A percentile compares a stretch with the other conserved stretches of the same genome.
Evolutionary conservation across 2,113 vertebrate genomes (phyloP).

Genomic region (Anhinga anhinga): DNA sequence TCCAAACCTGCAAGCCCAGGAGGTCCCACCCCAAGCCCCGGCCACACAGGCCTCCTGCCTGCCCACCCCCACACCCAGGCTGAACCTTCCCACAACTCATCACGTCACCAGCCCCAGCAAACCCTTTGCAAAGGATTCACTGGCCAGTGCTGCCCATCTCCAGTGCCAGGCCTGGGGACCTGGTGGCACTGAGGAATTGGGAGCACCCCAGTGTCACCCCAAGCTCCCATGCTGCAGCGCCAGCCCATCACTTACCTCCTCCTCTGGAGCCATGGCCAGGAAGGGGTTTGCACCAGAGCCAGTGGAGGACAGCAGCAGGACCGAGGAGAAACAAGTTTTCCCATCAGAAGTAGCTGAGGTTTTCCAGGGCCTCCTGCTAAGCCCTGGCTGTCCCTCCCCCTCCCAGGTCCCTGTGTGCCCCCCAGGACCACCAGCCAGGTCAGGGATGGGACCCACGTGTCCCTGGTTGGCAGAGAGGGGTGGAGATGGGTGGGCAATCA

Average conservation of each 20-base stretch:
- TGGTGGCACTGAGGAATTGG: not conserved
- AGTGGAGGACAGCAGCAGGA: rapidly evolving
- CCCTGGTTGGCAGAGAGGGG: not conserved
- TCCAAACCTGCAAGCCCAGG: not conserved
- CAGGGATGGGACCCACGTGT: not conserved
- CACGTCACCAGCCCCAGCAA: not conserved
- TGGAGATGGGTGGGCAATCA: rapidly evolving
- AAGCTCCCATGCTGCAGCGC: not conserved
- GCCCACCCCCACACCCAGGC: not conserved
- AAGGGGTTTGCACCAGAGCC: not conserved
- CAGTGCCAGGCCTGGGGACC: not conserved
- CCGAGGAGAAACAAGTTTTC: not conserved
- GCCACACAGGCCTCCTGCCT: not conserved
- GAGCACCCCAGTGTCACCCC: rapidly evolving
- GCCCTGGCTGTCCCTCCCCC: not conserved
- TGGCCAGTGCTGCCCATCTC: not conserved
- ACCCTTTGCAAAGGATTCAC: not conserved
- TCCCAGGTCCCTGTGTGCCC: not conserved
- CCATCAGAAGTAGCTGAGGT: not conserved
- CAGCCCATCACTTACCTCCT: not conserved
- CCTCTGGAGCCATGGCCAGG: rapidly evolving
- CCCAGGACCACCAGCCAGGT: not conserved
- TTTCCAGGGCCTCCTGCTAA: not conserved
- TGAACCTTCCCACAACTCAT: not conserved
- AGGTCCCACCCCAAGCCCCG: not conserved